Base-by-base conservation (phyloP, 2,888 invertebrate species). In the Strigamia crassipes region DNA sequence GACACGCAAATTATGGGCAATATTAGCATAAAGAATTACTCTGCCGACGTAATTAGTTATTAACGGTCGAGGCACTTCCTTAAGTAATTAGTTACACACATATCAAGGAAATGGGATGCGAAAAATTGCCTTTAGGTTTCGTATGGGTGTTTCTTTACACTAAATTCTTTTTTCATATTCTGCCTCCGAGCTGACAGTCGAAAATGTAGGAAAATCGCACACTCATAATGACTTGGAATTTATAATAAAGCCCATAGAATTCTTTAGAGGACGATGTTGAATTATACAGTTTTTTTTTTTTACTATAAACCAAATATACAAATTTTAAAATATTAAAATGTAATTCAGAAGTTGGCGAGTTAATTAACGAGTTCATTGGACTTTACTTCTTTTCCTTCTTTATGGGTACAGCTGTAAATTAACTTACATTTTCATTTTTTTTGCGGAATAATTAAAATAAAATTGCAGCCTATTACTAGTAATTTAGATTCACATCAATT, bases 21-120 rank as follows among this genome's bases (percentile, higher is more conserved):
- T 41, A 79, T 79, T 79, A 79, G 79, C 79, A 79, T 79, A 79
- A 79, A 79, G 79, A 79, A 79, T 79, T 27, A 41, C 42, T 78
- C 41, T 38, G 42, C 79, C 79, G 42, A 46, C 78, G 46, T 79
- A 79, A 79, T 79, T 79, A 42, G 79, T 79, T 79, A 79, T 79
- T 79, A 79, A 46, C 79, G 79, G 23, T 46, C 42, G 41, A 27
- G 41, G 34, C 41, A 79, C 79, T 79, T 79, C 79, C 79, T 79
- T 79, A 79, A 79, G 79, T 79, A 79, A 79, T 79, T 79, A 79
- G 79, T 46, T 79, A 46, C 18, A 66, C 61, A 66, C 61, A 66
- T 66, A 66, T 66, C 61, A 66, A 66, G 61, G 61, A 66, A 66
- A 66, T 66, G 61, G 61, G 61, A 66, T 23, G 61, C 61, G 61